A percentile compares a stretch with the other conserved stretches of the same genome.
These are phyloP conservation scores for Clepsis dumicolana DNA, from an alignment of 2,888 invertebrate genomes.

Conservation along the genomic window DNA sequence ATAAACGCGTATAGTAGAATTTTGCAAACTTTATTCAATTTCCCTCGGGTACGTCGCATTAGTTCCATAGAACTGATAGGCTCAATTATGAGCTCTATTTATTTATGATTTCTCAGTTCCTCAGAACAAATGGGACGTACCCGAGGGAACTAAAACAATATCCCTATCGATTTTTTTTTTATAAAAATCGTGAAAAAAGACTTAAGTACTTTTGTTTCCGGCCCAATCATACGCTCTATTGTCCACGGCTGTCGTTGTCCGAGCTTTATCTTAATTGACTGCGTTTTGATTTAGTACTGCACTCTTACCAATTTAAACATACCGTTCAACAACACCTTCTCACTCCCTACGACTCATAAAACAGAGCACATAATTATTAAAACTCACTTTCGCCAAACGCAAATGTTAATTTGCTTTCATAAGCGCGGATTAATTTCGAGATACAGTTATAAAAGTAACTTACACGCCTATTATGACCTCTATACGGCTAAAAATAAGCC, in stretches of 20 bases:
- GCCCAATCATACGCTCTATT: constrained; percentile 59
- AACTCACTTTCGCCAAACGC: constrained; percentile 50
- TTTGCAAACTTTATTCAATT: too few relatives aligned
- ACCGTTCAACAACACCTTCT: constrained; percentile 45
- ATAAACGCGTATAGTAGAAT: too few relatives aligned
- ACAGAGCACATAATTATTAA: constrained; percentile 51
- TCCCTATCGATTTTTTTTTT: too few relatives aligned
- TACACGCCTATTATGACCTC: constrained; percentile 48
- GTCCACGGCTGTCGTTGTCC: constrained; percentile 77
- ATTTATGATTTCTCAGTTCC: too few relatives aligned
- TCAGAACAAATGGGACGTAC: too few relatives aligned
- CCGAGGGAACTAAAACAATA: too few relatives aligned
- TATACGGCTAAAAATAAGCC: constrained; percentile 47
- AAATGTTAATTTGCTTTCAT: constrained; percentile 57
- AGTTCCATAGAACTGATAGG: too few relatives aligned
- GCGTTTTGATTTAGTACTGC: constrained; percentile 81
- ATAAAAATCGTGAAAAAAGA: constrained; percentile 12
- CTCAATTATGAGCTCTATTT: too few relatives aligned
- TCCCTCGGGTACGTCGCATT: too few relatives aligned
- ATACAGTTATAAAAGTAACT: constrained; percentile 44
- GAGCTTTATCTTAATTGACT: constrained; percentile 85
- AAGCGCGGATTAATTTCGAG: constrained; percentile 51
- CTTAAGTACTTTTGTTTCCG: constrained; percentile 29
- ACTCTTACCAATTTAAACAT: constrained; percentile 60
- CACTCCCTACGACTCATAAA: constrained; percentile 25